Percentiles rank a stretch among this genome's conserved stretches.
Conservation (phyloP, 2,888 invertebrate species). For the Cryptus armator region DNA sequence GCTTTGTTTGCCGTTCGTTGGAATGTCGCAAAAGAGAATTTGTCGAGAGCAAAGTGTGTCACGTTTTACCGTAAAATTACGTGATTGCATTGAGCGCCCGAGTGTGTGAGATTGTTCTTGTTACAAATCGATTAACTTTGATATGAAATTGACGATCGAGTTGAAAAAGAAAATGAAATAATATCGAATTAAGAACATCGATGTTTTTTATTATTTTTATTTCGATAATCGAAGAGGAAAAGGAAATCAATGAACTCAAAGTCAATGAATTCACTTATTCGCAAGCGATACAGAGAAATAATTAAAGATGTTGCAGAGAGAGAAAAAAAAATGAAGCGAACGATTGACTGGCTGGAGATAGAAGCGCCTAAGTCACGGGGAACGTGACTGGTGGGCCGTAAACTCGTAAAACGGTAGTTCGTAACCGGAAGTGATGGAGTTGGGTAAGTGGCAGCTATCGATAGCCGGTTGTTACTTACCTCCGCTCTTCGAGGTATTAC, state of each 20-base stretch:
- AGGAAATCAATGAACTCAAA: constrained; percentile 9
- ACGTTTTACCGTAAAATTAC: constrained; percentile 26
- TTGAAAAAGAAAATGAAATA: too few relatives aligned
- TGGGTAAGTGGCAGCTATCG: constrained; percentile 81
- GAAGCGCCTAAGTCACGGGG: constrained; percentile 59
- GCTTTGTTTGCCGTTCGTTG: neutral
- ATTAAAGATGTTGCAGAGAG: constrained; percentile 41
- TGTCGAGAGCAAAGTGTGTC: constrained; percentile 40
- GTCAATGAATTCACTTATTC: constrained; percentile 51
- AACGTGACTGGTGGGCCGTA: constrained; percentile 78
- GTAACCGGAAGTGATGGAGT: constrained; percentile 82
- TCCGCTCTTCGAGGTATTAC: constrained; percentile 70
- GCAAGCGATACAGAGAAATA: constrained; percentile 55
- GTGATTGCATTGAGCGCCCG: neutral
- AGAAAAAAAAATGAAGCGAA: constrained; percentile 35
- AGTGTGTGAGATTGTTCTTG: constrained; percentile 31
- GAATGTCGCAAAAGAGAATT: constrained; percentile 56
- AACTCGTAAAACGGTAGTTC: constrained; percentile 80
- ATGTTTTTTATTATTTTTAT: too few relatives aligned
- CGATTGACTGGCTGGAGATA: constrained; percentile 64
- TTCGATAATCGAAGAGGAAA: neutral
- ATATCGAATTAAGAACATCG: too few relatives aligned
- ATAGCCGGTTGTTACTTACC: constrained; percentile 79
- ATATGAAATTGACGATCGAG: neutral
- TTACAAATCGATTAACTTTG: constrained; percentile 32